Evolutionary conservation across 2,888 invertebrate genomes (phyloP).

Genomic region (Boloria selene): DNA sequence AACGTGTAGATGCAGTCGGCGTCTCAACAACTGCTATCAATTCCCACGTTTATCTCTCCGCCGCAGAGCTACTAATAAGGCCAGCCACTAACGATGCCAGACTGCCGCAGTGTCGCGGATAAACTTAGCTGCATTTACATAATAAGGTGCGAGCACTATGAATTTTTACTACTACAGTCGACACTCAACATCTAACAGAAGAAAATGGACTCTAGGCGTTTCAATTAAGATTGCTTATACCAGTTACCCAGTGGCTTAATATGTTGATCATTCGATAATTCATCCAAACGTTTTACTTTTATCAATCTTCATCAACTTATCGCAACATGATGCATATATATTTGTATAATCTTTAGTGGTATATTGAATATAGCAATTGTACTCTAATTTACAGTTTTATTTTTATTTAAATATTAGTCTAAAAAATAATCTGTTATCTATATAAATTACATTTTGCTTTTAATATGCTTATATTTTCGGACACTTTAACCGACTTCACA

Average conservation of each 20-base stretch:
- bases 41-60: background rate
- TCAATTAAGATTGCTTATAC: too few relatives aligned
- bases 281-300: too few relatives aligned
- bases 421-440: background rate
- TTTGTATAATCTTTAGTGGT: too few relatives aligned
- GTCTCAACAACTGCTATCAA: background rate
- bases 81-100: constrained; percentile 4
- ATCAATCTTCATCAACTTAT: too few relatives aligned
- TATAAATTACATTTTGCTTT: background rate
- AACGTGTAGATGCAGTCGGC: background rate
- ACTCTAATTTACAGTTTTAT: too few relatives aligned
- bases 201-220: background rate
- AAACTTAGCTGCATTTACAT: constrained; percentile 4
- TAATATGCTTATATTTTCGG: background rate
- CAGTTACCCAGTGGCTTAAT: too few relatives aligned
- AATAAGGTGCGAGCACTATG: constrained; percentile 1
- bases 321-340: too few relatives aligned
- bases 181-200: background rate
- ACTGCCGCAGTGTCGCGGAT: background rate
- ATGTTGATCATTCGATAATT: too few relatives aligned
- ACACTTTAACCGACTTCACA: background rate
- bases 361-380: too few relatives aligned
- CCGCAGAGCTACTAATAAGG: background rate
- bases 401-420: too few relatives aligned
- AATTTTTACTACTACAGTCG: background rate